Evolutionary conservation across 2,888 invertebrate species (phyloP), one percentile per base, ranked within the genome.

Genomic region (Phragmatobia fuliginosa): DNA sequence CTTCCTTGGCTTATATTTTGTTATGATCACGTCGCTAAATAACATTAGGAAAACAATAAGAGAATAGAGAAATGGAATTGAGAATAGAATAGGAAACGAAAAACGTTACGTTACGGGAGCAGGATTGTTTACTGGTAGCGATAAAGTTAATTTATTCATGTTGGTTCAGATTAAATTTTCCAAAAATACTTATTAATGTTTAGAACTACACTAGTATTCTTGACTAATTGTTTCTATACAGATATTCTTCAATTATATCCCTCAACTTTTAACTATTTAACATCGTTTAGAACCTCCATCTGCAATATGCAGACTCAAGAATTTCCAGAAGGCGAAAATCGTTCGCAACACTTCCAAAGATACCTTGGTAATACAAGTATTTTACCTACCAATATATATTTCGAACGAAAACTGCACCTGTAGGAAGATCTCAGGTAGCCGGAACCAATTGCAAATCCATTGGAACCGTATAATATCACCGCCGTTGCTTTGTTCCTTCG

Each of bases 401-500:
- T 36, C 49, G 21, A 8, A 52, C 14, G 31, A 59, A 16, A n/a
- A 67, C 18, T 38, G 36, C 62, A 62, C 38, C 61, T 36, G 52
- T 38, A 62, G 31, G 28, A 62, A 63, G 36, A 69, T 75, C 25
- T 31, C 62, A 72, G 75, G 74, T 73, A 73, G 69, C 65, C 52
- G 75, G 71, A 74, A 72, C 71, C 62, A 32, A 68, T 65, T 49
- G 66, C 25, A 67, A 45, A 63, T 74, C 68, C 70, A 72, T 75
- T 74, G 69, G 70, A 75, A 68, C 66, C 70, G 75, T 77, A 72
- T 81, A 78, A 82, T 77, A 85, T 69, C 74, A 71, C 33, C 64
- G 66, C 36, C n/a, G 61, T 58, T 74, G 75, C 78, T 75, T 80
- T 83, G 83, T 84, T 76, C 76, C 78, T 73, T 73, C 68, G 75